Base-by-base conservation (phyloP, 2,888 invertebrate genomes). In the Caenorhabditis panamensis region DNA sequence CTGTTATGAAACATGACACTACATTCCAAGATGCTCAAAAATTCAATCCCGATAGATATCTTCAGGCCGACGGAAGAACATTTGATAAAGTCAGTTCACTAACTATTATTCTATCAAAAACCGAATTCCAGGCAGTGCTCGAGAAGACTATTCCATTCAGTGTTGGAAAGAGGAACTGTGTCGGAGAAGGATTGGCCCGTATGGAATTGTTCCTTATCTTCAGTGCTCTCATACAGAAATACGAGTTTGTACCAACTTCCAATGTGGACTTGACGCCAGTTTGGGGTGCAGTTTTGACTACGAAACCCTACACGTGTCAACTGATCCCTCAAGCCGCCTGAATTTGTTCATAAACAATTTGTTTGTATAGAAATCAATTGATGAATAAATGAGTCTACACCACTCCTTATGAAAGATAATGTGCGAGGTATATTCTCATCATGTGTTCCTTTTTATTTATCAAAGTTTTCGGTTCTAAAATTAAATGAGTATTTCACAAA, bases 11-110 rank as follows among this genome's bases (percentile, higher is more conserved):
- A 20, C 62, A 81, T 18, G 84, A 83, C 4, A 22, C 72, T 5
- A 72, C 73, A 0, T 87, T 84, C 37, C 61, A 68, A 16, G 79
- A 83, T 2, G 47, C 79, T 3, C 51, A 83, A 0, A 69, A 77
- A 26, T 87, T 87, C 56, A 61, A 66, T 8, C 87, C 87, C 2
- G 84, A 83, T 22, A 44, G 86, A 24, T 86, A 85, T 63, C 76
- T 87, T 18, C 61, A 26, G 5, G 47, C 63, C 18, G 68, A 77
- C 11, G 86, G 84, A n/a, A 71, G 71, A 47, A 82, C 84, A 0
- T 62, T 71, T 18, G 81, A 83, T 31, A 85, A 85, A 77, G 72
- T 71, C 13, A 28, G 1, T 28, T 22, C 24, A 9, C 13, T 22
- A 24, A 22, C 18, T 5, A 3, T 4, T 37, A 5, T 13, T 5